Evolutionary conservation across 2,888 invertebrate species (phyloP).

Genomic region (Lordiphosa fenestrarum): DNA sequence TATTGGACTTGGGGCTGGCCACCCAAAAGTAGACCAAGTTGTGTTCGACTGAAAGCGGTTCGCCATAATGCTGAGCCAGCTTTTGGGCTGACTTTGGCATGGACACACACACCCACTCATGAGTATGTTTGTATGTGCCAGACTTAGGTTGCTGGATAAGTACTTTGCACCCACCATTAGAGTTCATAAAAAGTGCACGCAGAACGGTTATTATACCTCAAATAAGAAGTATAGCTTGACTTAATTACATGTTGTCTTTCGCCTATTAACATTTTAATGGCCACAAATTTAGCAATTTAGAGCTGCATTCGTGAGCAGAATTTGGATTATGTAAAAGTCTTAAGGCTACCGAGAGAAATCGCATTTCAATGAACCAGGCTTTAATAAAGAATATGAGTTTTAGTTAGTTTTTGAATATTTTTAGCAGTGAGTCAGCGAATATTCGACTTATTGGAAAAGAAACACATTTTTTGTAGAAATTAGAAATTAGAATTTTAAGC

Average conservation of each 20-base stretch:
- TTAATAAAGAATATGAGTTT: no score
- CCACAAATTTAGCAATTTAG: no score
- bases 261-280: constrained; percentile 9
- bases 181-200: constrained; percentile 7
- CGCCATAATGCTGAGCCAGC: constrained; percentile 11
- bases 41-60: fast-evolving
- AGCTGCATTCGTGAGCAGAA: neutral
- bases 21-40: constrained; percentile 41
- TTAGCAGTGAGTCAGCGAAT: no score
- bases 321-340: neutral
- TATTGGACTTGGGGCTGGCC: neutral
- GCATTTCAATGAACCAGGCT: neutral
- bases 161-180: neutral
- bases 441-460: no score
- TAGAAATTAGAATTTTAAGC: no score
- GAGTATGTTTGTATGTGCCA: no score
- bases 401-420: no score
- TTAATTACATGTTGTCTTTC: constrained; percentile 1
- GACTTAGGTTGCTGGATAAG: neutral
- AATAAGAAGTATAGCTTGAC: neutral
- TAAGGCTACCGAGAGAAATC: no score
- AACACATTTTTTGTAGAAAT: no score
- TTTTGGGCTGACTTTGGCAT: constrained; percentile 25
- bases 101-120: neutral
- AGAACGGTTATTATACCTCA: constrained; percentile 1